Evolutionary conservation across 2,888 invertebrate species (phyloP).

Genomic region (Microctonus aethiopoides): DNA sequence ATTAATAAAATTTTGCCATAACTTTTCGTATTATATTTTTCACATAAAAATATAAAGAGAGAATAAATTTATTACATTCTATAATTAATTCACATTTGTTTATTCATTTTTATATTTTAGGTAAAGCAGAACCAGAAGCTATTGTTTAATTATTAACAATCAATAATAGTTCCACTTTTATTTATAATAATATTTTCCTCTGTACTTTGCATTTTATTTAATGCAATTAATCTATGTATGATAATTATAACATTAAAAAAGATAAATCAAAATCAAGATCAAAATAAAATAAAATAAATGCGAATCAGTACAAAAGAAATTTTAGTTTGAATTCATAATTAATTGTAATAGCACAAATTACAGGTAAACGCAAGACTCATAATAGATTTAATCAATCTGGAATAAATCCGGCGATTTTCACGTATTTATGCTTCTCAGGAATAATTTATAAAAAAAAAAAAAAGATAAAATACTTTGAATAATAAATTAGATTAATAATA

Average conservation of each 20-base stretch:
- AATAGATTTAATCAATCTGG: too few relatives aligned
- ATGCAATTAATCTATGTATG: not conserved
- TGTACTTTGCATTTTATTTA: not conserved
- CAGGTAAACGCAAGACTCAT: too few relatives aligned
- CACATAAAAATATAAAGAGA: not conserved
- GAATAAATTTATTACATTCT: not conserved
- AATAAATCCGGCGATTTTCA: too few relatives aligned
- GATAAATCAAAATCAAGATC: not conserved
- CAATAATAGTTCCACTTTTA: too few relatives aligned
- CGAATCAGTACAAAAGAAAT: not conserved
- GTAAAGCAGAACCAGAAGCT: not conserved
- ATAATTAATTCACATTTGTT: not conserved
- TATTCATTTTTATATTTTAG: not conserved
- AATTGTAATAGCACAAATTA: too few relatives aligned
- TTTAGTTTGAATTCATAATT: not conserved
- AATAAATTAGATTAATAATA: not conserved
- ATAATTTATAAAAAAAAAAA: not conserved
- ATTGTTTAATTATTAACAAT: not conserved
- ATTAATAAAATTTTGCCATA: not conserved
- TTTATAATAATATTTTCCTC: too few relatives aligned
- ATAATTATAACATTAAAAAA: not conserved
- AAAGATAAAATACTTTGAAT: not conserved
- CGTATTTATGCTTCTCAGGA: too few relatives aligned
- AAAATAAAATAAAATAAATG: not conserved
- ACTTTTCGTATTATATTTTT: too few relatives aligned